A percentile compares a stretch with the other conserved stretches of the same genome.
Conservation (phyloP, 2,797 vertebrate genomes). For the Girardinus metallicus region DNA sequence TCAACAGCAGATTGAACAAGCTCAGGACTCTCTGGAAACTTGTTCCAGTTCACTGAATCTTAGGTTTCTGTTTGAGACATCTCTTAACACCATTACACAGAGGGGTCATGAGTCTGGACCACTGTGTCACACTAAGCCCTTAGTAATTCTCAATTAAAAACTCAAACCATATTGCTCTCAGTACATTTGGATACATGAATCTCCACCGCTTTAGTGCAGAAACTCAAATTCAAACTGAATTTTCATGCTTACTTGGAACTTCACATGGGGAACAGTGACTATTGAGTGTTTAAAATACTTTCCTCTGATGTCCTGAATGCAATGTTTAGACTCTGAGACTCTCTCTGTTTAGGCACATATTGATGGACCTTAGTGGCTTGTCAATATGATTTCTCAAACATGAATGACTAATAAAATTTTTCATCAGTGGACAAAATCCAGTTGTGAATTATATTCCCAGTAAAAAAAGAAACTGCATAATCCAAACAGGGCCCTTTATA, state of each 20-base stretch:
- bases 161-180: conserved; percentile 45
- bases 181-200: conserved; percentile 24
- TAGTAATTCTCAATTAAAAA: conserved; percentile 8
- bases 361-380: conserved; percentile 45
- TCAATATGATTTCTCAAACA: conserved; percentile 34
- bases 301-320: conserved; percentile 16
- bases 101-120: conserved; percentile 50
- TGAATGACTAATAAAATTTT: conserved; percentile 51
- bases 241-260: conserved; percentile 38
- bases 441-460: conserved; percentile 29
- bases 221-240: conserved; percentile 35
- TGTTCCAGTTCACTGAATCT: conserved; percentile 57
- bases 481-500: conserved; percentile 39
- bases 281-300: conserved; percentile 38
- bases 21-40: conserved; percentile 48
- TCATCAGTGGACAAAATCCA: conserved; percentile 37
- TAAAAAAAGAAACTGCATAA: conserved; percentile 46
- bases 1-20: conserved; percentile 45
- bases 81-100: conserved; percentile 47
- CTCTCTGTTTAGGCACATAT: conserved; percentile 52
- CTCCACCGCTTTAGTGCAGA: conserved; percentile 29
- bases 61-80: conserved; percentile 53
- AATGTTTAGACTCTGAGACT: conserved; percentile 37
- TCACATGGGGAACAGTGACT: conserved; percentile 34
- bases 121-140: conserved; percentile 3